Base-by-base conservation (phyloP, 2,113 vertebrate species). In the Mystacornis crossleyi region DNA sequence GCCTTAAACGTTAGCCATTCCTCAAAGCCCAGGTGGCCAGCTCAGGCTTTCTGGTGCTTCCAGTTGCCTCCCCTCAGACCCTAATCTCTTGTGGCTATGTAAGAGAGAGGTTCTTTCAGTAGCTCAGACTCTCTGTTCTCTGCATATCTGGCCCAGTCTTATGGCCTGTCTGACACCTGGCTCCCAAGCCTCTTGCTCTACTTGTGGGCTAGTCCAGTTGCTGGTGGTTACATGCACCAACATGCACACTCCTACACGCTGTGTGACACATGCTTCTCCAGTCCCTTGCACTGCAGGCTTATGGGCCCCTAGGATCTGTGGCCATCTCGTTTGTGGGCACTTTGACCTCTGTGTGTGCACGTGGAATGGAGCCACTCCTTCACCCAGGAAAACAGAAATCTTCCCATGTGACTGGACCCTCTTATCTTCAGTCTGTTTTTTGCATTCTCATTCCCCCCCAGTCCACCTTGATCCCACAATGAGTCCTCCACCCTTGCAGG, bases 201-300 rank as follows among this genome's bases (percentile, higher is more conserved):
- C 17, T 33, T 57, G 40, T 0, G 2, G 53, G 24, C 48, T 53
- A 2, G 5, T 64, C 21, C 43, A 18, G 38, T 28, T 66, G 33
- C 55, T 62, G 25, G 29, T 58, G 53, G 8, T 42, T 23, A 7
- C 2, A 2, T 24, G 53, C 21, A 17, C 28, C 54, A 36, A 2
- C 40, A 10, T 12, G 38, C 40, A 20, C 9, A 23, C 12, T 9
- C 47, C 47, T 20, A 6, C 13, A 1, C 0, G 0, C 17, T 14
- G 0, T 7, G 18, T 29, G 53, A 5, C 29, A 4, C 23, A 5
- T 0, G 0, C 64, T 13, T 79, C 51, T 50, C 14, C 4, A 3
- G 55, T 43, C 92, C 47, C 43, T 79, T 57, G 18, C 40, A 12
- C n/a, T 3, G 4, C 34, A 36, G 55, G 20, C 26, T 50, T 3